Conservation (phyloP, 2,113 vertebrate genomes). For the Corynorhinus townsendii region DNA sequence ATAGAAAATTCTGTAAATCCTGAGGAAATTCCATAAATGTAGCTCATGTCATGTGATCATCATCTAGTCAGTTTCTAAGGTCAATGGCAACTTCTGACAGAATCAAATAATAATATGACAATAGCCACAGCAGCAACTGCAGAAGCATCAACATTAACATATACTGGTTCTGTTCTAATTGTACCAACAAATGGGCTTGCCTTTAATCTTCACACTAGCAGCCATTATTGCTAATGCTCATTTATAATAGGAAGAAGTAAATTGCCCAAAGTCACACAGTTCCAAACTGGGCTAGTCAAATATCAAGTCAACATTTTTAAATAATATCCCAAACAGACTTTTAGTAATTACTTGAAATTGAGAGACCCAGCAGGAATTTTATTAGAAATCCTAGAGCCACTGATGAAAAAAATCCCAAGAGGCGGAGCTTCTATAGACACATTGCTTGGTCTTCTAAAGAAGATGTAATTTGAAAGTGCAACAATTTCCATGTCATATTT, state of each 20-base stretch:
- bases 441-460: not conserved
- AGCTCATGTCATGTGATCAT: not conserved
- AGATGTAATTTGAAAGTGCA: not conserved
- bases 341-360: not conserved
- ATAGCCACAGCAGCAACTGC: too few relatives aligned
- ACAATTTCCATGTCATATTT: conserved; percentile 11
- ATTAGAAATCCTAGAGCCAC: not conserved
- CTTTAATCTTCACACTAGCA: not conserved
- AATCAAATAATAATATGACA: not conserved
- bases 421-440: fast-evolving
- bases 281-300: not conserved
- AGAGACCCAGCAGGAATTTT: not conserved
- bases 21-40: not conserved
- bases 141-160: not conserved
- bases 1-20: not conserved
- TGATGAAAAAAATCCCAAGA: not conserved
- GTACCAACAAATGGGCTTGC: fast-evolving
- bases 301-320: not conserved
- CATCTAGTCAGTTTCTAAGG: not conserved
- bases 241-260: too few relatives aligned
- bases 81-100: not conserved
- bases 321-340: not conserved
- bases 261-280: too few relatives aligned
- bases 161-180: not conserved
- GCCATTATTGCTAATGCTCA: not conserved